phyloP scores from a whole-genome alignment of 1,140 invertebrate genomes.

The Lamellibrachia luymesi region DNA sequence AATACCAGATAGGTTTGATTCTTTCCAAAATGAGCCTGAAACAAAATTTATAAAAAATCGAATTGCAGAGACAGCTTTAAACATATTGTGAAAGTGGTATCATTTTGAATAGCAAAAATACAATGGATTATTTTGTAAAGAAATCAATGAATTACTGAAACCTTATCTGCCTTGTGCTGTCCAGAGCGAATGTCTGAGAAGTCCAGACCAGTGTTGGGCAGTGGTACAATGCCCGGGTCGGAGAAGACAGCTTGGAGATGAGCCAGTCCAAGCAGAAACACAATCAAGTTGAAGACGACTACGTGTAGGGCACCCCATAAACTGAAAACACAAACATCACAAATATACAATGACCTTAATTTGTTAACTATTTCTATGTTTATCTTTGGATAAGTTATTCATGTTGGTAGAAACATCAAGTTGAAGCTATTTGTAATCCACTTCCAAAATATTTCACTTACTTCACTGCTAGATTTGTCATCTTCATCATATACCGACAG shows the following conservation, averaged over 20 bases:
- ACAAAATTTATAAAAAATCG: not conserved
- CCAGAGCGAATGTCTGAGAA: conserved; percentile 81
- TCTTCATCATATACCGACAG: no score
- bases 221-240: conserved; percentile 83
- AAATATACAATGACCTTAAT: not conserved
- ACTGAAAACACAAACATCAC: conserved; percentile 61
- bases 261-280: conserved; percentile 74
- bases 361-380: no score
- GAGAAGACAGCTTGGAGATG: conserved; percentile 82
- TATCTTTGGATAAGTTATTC: no score
- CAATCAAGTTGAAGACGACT: conserved; percentile 76
- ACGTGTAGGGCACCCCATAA: conserved; percentile 84
- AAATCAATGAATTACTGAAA: not conserved
- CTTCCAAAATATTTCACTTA: no score
- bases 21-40: not conserved
- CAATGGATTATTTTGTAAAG: not conserved
- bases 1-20: not conserved
- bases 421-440: no score
- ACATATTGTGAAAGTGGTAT: not conserved
- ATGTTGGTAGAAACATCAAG: no score
- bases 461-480: no score
- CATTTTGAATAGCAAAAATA: not conserved
- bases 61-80: not conserved
- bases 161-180: conserved; percentile 34
- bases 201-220: conserved; percentile 76